Conservation (phyloP, 2,113 vertebrate species). For the Tragelaphus scriptus region DNA sequence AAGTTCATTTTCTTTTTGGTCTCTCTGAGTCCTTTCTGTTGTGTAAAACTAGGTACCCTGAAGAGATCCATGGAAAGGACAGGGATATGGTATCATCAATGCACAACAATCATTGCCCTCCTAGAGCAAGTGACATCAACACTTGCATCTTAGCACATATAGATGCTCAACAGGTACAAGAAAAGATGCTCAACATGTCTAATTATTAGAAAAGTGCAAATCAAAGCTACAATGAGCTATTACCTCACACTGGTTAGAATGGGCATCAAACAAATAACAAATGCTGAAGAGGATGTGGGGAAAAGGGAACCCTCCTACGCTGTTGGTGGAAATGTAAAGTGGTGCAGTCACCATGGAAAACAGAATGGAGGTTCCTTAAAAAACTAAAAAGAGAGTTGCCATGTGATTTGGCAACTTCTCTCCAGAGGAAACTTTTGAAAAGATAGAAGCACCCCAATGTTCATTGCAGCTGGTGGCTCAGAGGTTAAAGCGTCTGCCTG, state of each 20-base stretch:
- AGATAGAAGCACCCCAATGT: neutral
- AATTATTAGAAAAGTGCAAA: neutral
- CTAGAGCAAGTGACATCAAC: neutral
- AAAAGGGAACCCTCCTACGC: neutral
- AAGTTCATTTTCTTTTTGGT: neutral
- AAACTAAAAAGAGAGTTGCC: neutral
- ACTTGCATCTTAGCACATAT: neutral
- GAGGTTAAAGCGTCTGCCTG: too few relatives aligned
- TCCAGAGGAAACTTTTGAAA: neutral
- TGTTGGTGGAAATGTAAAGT: neutral
- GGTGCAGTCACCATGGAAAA: neutral
- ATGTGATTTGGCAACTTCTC: neutral
- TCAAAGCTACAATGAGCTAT: neutral
- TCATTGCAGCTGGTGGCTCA: neutral
- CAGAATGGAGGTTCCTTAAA: neutral
- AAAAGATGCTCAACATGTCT: neutral
- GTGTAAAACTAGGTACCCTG: neutral
- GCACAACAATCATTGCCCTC: neutral
- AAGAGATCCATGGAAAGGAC: neutral
- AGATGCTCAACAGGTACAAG: neutral
- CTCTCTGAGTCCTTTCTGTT: neutral
- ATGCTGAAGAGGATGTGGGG: neutral
- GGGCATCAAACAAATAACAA: neutral
- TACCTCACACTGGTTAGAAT: neutral
- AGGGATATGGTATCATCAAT: accelerated